Percentiles rank a stretch among this genome's conserved stretches.
Evolutionary conservation across 2,113 vertebrate species (phyloP).

Genomic region (Zosterops pallidus): DNA sequence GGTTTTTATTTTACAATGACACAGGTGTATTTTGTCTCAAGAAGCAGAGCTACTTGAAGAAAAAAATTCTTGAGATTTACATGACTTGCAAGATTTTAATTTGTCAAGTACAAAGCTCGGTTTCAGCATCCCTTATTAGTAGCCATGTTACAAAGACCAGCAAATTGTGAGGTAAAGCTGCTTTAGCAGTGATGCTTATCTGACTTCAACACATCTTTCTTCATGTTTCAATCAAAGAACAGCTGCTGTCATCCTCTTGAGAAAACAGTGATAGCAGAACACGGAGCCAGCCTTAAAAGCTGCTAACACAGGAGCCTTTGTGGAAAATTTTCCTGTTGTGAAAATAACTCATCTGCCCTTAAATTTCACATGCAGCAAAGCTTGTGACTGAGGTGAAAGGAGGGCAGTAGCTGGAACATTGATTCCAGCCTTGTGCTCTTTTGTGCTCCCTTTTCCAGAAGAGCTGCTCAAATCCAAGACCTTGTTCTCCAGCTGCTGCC

Average conservation of each 20-base stretch:
- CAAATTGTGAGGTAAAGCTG: conserved; percentile 71
- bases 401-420: not conserved
- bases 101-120: conserved; percentile 65
- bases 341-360: conserved; percentile 18
- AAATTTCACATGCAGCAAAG: not conserved
- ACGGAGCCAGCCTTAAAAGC: not conserved
- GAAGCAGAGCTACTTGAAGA: not conserved
- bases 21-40: not conserved
- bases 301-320: conserved; percentile 35
- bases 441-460: not conserved
- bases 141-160: conserved; percentile 63
- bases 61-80: conserved; percentile 67
- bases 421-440: not conserved
- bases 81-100: conserved; percentile 59
- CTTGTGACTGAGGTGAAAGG: not conserved
- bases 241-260: conserved; percentile 61
- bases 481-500: not conserved
- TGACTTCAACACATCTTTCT: conserved; percentile 74
- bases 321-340: not conserved
- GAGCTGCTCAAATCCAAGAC: not conserved
- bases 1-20: not conserved
- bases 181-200: conserved; percentile 71
- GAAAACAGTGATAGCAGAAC: not conserved
- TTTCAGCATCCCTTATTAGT: conserved; percentile 70
- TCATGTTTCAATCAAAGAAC: conserved; percentile 75